A percentile compares a stretch with the other conserved stretches of the same genome.
Evolutionary conservation across 2,113 vertebrate species (phyloP).

Genomic region (Brienomyrus longianalis): DNA sequence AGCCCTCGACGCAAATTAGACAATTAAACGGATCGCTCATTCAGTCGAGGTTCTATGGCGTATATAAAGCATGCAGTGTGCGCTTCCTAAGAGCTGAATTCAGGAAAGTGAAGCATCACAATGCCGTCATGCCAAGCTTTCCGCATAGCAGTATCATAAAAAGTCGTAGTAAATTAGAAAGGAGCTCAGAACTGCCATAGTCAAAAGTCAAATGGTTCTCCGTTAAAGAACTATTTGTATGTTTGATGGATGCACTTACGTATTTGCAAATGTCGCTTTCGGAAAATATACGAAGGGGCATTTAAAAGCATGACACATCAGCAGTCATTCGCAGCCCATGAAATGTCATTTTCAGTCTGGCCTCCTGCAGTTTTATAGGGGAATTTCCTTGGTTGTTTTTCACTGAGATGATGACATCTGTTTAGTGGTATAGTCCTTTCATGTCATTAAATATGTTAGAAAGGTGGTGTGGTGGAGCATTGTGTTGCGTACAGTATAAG

Average conservation of each 20-base stretch:
- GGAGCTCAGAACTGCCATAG: background rate
- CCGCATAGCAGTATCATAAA: background rate
- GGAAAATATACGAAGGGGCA: background rate
- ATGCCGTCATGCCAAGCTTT: background rate
- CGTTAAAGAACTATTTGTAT: background rate
- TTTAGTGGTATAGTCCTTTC: background rate
- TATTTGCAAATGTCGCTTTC: background rate
- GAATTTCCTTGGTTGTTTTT: background rate
- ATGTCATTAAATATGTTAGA: background rate
- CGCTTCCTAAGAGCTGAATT: background rate
- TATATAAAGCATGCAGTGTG: background rate
- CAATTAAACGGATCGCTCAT: slow-evolving; percentile 3
- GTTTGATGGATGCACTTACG: background rate
- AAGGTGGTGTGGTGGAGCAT: background rate
- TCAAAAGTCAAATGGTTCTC: background rate
- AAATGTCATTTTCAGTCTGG: background rate
- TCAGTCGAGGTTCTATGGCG: background rate
- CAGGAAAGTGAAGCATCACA: background rate
- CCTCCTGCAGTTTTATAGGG: background rate
- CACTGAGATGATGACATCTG: background rate
- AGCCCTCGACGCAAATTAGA: background rate
- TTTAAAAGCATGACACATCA: background rate
- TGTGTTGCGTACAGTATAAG: background rate
- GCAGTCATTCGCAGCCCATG: background rate
- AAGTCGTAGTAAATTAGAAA: background rate